Conservation (phyloP, 2,797 vertebrate species). For the Diglossa cyanea region DNA sequence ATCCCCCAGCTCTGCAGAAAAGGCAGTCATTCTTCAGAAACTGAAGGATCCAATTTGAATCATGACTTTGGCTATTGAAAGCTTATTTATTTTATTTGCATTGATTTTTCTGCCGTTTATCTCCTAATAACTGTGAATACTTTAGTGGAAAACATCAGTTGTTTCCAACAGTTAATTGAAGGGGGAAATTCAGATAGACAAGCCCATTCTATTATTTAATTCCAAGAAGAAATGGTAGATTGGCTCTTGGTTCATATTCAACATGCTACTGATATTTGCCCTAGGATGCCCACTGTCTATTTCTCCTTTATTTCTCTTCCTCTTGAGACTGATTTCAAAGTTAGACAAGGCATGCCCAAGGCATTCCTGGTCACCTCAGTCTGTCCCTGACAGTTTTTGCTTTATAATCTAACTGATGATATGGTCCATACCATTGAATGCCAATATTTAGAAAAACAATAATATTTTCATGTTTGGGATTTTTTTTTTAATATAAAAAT, state of each 20-base stretch:
- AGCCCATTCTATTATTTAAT: background rate
- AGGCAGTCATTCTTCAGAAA: background rate
- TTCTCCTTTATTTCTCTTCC: background rate
- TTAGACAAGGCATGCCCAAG: background rate
- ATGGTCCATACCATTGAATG: background rate
- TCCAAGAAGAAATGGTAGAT: background rate
- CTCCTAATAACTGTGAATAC: background rate
- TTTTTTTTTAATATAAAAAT: background rate
- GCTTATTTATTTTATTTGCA: background rate
- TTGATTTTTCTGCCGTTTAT: background rate
- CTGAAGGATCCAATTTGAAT: background rate
- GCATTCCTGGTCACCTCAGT: background rate
- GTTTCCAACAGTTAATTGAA: background rate
- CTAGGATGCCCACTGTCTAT: background rate
- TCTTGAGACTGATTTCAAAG: background rate
- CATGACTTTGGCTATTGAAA: background rate
- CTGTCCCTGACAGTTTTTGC: background rate
- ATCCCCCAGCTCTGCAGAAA: background rate
- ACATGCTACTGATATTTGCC: background rate
- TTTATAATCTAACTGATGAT: background rate
- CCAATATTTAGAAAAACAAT: accelerated
- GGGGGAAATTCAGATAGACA: background rate
- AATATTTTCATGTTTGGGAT: background rate
- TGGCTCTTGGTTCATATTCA: background rate
- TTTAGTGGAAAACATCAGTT: background rate